Base-by-base conservation (phyloP, 1,140 invertebrate species). In the Helicoverpa armigera region DNA sequence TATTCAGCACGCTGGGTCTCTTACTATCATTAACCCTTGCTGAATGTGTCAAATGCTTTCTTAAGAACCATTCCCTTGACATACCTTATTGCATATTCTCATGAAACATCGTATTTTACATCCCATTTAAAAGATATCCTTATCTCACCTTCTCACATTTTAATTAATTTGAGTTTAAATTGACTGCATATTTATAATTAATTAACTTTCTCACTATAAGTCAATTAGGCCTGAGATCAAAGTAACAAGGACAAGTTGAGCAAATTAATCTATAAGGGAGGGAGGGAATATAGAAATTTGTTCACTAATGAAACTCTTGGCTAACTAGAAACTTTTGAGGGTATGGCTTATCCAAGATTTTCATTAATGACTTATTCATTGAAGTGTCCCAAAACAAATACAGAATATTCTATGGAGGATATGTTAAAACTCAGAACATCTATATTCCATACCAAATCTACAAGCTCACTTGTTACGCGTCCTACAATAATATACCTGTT, bases 401-500 rank as follows among this genome's bases (percentile, higher is more conserved):
- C 76, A 70, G 65, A 70, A 56, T 70, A 53, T 43, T 60, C 69
- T 31, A 69, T 11, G 35, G 31, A 79, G 76, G 76, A 79, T 79
- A 79, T 79, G 76, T 79, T 69, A 70, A 10, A 69, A 79, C 76
- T 79, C 65, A 79, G 65, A 70, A 79, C 65, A 79, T 70, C 76
- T 79, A 79, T 77, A 77, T 65, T 83, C 79, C 86, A 81, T 88
- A 89, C 78, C 86, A 87, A 87, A 89, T 85, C 89, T 90, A 90
- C 87, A 89, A 90, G 89, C 89, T 90, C 86, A 82, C 83, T 79
- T 80, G 83, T 83, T 85, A 86, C 85, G 83, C 86, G 56, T 70
- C 60, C 88, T 89, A 89, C 86, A 78, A 82, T 87, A 89, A 84
- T 86, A 86, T 84, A 80, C 81, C 79, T 81, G 65, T 83, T 78